Evolutionary conservation across 2,113 vertebrate genomes (phyloP).

Genomic region (Pomatostomus ruficeps): DNA sequence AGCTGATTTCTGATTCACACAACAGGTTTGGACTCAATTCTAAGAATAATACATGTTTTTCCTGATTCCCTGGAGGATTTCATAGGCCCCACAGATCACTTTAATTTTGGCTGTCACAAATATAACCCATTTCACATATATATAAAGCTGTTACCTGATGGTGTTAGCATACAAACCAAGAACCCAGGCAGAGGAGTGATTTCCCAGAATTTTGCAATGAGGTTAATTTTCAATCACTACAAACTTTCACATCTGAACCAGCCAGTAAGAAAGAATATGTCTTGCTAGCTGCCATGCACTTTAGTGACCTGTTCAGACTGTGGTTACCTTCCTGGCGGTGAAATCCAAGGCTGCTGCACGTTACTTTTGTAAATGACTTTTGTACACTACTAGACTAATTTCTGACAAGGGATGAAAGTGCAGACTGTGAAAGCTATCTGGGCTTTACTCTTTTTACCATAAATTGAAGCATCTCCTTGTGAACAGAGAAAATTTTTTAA

Average conservation of each 20-base stretch:
- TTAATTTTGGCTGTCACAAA: not conserved
- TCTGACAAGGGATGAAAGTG: not conserved
- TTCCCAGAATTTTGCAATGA: not conserved
- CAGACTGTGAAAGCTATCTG: not conserved
- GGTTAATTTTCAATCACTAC: not conserved
- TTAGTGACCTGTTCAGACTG: not conserved
- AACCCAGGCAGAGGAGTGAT: not conserved
- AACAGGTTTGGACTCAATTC: not conserved
- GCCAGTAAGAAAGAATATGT: not conserved
- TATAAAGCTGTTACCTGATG: not conserved
- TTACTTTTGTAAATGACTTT: not conserved
- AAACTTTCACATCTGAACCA: not conserved
- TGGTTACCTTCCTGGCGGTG: not conserved
- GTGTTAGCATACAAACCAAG: not conserved
- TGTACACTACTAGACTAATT: not conserved
- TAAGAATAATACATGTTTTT: not conserved
- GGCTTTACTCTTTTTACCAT: not conserved
- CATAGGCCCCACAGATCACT: not conserved
- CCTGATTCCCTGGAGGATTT: not conserved
- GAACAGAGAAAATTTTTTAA: not conserved
- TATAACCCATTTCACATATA: not conserved
- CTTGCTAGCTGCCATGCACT: not conserved
- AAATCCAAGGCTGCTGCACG: not conserved
- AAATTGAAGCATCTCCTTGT: not conserved
- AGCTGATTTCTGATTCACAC: slow-evolving; percentile 11